These are phyloP conservation scores for Gallinago jamesoni DNA, from an alignment of 2,113 vertebrate genomes.

Conservation along the genomic window DNA sequence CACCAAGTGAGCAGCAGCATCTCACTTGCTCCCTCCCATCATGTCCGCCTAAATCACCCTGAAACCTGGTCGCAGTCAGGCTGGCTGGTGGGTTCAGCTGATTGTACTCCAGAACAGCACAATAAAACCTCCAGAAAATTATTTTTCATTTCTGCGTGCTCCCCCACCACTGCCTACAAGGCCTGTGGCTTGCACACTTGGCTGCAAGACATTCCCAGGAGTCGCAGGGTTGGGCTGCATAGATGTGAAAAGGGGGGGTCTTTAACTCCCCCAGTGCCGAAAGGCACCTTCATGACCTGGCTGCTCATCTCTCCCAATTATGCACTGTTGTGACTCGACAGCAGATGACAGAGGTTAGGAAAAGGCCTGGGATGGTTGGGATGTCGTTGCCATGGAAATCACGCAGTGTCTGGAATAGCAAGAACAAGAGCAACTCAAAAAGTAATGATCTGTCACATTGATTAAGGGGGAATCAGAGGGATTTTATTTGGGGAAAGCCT, in stretches of 20 bases:
- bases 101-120: background rate
- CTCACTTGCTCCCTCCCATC: background rate
- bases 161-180: background rate
- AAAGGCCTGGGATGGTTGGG: slow-evolving; percentile 28
- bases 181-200: background rate
- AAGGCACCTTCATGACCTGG: background rate
- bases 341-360: slow-evolving; percentile 44
- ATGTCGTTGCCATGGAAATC: slow-evolving; percentile 65
- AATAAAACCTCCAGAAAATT: background rate
- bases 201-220: background rate
- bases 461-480: slow-evolving; percentile 16
- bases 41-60: background rate
- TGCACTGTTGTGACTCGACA: background rate
- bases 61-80: background rate
- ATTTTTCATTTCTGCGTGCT: background rate
- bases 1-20: background rate
- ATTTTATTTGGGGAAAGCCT: slow-evolving; percentile 46
- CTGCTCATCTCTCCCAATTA: background rate
- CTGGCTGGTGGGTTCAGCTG: background rate
- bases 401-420: background rate
- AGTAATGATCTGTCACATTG: slow-evolving; percentile 48
- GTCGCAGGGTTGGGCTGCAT: accelerated
- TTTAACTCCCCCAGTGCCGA: background rate
- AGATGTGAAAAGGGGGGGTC: background rate
- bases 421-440: slow-evolving; percentile 36